A percentile compares a stretch with the other conserved stretches of the same genome.
Conservation (phyloP, 2,113 vertebrate species). For the Plestiodon gilberti region DNA sequence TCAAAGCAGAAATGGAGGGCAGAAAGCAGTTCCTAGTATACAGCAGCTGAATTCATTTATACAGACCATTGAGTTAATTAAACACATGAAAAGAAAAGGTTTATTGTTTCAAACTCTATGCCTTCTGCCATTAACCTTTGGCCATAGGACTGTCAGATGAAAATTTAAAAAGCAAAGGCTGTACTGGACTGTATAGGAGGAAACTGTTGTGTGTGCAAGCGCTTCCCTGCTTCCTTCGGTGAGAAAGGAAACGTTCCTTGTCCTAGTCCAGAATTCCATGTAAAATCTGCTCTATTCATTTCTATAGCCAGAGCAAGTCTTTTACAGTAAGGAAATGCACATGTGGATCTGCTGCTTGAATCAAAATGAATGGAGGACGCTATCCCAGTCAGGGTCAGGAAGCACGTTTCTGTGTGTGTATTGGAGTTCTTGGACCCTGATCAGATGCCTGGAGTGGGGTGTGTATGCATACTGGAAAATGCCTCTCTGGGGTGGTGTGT, state of each 20-base stretch:
- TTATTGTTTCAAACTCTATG: neutral
- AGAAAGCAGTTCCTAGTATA: slow-evolving; percentile 54
- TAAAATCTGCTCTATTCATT: neutral
- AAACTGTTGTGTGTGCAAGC: neutral
- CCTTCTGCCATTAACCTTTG: neutral
- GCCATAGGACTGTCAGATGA: neutral
- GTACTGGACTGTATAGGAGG: neutral
- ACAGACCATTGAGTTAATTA: slow-evolving; percentile 54
- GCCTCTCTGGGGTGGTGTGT: neutral
- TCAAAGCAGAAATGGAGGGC: slow-evolving; percentile 70
- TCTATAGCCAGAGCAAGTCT: neutral
- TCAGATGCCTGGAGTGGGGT: neutral
- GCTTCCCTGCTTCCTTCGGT: neutral
- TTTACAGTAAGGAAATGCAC: neutral
- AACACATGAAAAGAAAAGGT: slow-evolving; percentile 50
- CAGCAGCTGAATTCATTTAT: slow-evolving; percentile 56
- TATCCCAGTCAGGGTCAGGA: neutral
- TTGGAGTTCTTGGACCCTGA: neutral
- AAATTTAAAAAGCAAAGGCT: neutral
- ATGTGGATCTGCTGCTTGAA: neutral
- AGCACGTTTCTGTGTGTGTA: neutral
- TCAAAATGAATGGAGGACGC: neutral
- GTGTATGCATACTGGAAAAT: neutral
- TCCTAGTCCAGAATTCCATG: neutral
- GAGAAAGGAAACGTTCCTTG: neutral